Evolutionary conservation across 2,797 vertebrate genomes (phyloP).

Genomic region (Coluber constrictor): DNA sequence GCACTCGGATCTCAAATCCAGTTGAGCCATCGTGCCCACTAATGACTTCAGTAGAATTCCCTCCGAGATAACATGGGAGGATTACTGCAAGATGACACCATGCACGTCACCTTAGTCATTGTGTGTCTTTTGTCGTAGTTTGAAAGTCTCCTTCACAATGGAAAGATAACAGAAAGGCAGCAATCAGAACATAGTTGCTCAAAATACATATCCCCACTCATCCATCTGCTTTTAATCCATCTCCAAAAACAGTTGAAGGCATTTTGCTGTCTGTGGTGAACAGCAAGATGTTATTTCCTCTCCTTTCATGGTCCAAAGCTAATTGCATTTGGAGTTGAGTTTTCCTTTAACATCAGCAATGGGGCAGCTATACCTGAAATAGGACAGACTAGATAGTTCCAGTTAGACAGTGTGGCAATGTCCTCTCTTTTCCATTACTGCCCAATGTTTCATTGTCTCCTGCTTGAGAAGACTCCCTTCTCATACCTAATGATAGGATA

Average conservation of each 20-base stretch:
- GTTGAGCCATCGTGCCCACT: neutral
- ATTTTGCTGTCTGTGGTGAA: neutral
- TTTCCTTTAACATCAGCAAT: neutral
- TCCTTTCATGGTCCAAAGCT: neutral
- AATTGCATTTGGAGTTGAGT: neutral
- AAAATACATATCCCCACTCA: neutral
- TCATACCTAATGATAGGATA: neutral
- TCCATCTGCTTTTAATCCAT: neutral
- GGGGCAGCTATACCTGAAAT: neutral
- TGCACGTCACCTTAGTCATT: neutral
- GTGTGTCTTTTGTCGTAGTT: neutral
- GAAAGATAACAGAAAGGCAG: neutral
- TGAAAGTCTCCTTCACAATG: neutral
- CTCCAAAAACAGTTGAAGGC: neutral
- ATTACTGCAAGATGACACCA: neutral
- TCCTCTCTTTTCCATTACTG: neutral
- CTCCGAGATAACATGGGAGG: neutral
- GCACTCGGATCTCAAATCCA: neutral
- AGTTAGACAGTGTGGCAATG: neutral
- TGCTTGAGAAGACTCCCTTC: neutral
- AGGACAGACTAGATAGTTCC: neutral
- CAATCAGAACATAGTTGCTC: neutral
- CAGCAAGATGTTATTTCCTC: neutral
- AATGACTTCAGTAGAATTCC: neutral
- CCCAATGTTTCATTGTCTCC: neutral